Conservation (phyloP, 2,888 invertebrate species). For the Macrophya annulata region DNA sequence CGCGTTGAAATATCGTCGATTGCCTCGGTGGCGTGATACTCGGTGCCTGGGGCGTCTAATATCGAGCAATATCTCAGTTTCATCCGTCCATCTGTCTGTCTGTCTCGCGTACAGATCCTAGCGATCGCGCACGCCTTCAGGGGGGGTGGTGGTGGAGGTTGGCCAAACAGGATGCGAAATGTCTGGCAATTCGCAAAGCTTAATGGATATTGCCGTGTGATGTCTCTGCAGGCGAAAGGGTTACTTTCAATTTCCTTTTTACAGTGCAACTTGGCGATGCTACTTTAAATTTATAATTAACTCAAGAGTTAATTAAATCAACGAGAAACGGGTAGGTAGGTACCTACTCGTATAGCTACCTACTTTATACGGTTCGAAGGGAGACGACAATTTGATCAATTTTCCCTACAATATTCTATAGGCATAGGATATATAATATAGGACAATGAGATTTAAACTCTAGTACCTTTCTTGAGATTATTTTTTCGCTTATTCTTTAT, state of each 20-base stretch:
- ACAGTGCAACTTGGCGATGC: not conserved
- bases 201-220: constrained; percentile 29
- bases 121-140: constrained; percentile 28
- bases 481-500: not conserved
- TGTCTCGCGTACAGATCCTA: constrained; percentile 28
- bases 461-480: not conserved
- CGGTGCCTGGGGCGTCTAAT: constrained; percentile 29
- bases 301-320: constrained; percentile 7
- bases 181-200: constrained; percentile 34
- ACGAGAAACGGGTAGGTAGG: too few relatives aligned
- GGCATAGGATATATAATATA: too few relatives aligned
- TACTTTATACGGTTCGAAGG: too few relatives aligned
- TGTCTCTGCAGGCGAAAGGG: not conserved
- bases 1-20: constrained; percentile 44
- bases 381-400: constrained; percentile 6
- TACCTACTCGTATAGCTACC: too few relatives aligned
- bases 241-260: constrained; percentile 31
- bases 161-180: constrained; percentile 7
- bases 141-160: not conserved
- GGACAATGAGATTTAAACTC: not conserved
- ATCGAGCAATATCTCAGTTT: constrained; percentile 52
- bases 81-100: constrained; percentile 43
- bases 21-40: constrained; percentile 29
- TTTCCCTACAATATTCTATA: constrained; percentile 11
- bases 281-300: constrained; percentile 1